phyloP scores from a whole-genome alignment of 2,113 vertebrate genomes.

The Bambusicola thoracicus region DNA sequence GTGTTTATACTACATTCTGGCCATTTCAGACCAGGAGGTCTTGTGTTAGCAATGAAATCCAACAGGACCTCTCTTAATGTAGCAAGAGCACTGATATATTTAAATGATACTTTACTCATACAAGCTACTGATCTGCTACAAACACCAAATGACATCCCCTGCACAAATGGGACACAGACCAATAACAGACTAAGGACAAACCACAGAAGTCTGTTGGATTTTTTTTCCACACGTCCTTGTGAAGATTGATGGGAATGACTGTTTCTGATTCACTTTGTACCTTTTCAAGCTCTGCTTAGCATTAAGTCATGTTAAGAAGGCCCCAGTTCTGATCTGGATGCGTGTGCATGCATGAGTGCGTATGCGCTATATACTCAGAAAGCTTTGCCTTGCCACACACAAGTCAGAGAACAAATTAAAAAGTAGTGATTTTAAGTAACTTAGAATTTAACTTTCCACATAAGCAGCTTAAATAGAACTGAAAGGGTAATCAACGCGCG shows the following conservation, averaged over 20 bases:
- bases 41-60: background rate
- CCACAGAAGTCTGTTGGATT: background rate
- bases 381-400: background rate
- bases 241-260: background rate
- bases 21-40: background rate
- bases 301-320: background rate
- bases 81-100: background rate
- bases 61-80: background rate
- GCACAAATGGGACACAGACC: background rate
- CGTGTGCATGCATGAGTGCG: fast-evolving
- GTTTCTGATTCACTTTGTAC: background rate
- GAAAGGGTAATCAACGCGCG: background rate
- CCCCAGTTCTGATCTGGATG: background rate
- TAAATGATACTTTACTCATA: background rate
- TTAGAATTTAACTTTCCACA: conserved; percentile 7
- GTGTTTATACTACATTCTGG: background rate
- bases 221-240: background rate
- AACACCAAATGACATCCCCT: background rate
- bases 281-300: background rate
- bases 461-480: conserved; percentile 38
- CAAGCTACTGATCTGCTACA: background rate
- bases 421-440: background rate
- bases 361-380: background rate
- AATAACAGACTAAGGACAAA: background rate
- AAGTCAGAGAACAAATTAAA: background rate